Conservation (phyloP, 2,888 invertebrate species). For the Drosophila eohydei region DNA sequence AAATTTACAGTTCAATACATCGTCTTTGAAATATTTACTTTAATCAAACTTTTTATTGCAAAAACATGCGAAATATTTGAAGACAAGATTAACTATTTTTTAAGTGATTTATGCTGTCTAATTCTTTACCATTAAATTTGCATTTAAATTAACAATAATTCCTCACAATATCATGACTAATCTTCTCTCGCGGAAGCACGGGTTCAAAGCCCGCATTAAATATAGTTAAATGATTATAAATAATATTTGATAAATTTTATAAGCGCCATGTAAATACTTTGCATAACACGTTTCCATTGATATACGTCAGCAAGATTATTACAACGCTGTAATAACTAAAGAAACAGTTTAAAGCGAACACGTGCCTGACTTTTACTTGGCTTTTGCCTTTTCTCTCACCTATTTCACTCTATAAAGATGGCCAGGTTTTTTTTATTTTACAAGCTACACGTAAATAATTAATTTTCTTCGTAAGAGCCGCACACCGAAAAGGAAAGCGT, state of each 20-base stretch:
- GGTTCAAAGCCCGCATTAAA: slow-evolving; percentile 31
- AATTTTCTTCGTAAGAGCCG: slow-evolving; percentile 21
- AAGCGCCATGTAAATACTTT: slow-evolving; percentile 10
- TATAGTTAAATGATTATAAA: background rate
- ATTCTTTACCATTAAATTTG: background rate
- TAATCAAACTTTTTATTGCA: no score
- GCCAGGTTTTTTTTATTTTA: background rate
- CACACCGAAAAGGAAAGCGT: slow-evolving; percentile 25
- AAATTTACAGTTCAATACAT: no score
- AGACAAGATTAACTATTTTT: background rate
- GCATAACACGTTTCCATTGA: slow-evolving; percentile 16
- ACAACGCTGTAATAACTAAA: background rate
- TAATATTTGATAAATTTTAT: slow-evolving; percentile 1
- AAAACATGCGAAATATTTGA: no score
- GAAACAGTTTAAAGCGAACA: background rate
- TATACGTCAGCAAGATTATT: background rate
- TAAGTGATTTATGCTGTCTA: background rate
- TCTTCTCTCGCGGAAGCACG: background rate
- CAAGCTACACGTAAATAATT: slow-evolving; percentile 14
- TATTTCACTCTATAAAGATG: background rate
- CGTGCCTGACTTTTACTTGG: slow-evolving; percentile 1
- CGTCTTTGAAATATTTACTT: background rate
- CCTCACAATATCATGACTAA: slow-evolving; percentile 2
- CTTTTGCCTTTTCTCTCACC: background rate
- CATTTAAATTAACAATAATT: background rate